Conservation (phyloP, 2,797 vertebrate genomes). For the Salmo trutta region DNA sequence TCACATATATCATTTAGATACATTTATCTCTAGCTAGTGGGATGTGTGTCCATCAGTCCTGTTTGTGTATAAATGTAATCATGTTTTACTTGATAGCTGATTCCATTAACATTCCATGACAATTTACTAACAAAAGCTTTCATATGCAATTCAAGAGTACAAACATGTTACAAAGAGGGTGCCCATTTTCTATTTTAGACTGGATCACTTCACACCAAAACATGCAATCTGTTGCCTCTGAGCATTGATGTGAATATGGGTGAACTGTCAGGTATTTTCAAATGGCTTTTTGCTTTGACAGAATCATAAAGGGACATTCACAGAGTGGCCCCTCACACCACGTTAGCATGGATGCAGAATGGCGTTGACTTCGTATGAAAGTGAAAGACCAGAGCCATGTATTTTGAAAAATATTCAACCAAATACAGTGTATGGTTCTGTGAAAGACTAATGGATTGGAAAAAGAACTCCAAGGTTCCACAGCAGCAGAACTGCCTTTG, state of each 20-base stretch:
- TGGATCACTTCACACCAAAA: neutral
- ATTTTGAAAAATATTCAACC: no score
- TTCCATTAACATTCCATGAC: neutral
- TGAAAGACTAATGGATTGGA: neutral
- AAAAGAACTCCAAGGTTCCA: neutral
- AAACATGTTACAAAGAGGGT: neutral
- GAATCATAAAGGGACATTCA: neutral
- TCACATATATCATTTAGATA: conserved; percentile 62
- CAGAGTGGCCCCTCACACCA: neutral
- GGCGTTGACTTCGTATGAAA: neutral
- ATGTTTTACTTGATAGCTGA: neutral
- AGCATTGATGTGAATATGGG: neutral
- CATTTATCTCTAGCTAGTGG: conserved; percentile 18
- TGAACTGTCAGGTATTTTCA: neutral
- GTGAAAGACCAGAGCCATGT: no score
- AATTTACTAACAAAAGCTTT: neutral
- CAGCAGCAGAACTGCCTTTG: neutral
- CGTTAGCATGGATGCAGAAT: neutral
- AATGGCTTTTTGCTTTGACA: neutral
- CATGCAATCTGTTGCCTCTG: neutral
- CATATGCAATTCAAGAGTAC: neutral
- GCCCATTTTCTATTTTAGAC: neutral
- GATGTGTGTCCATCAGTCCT: neutral
- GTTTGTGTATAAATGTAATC: neutral
- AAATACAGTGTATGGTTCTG: neutral